A percentile compares a stretch with the other conserved stretches of the same genome.
These are phyloP conservation scores for Diabrotica undecimpunctata DNA, from an alignment of 1,140 invertebrate genomes.

Conservation along the genomic window DNA sequence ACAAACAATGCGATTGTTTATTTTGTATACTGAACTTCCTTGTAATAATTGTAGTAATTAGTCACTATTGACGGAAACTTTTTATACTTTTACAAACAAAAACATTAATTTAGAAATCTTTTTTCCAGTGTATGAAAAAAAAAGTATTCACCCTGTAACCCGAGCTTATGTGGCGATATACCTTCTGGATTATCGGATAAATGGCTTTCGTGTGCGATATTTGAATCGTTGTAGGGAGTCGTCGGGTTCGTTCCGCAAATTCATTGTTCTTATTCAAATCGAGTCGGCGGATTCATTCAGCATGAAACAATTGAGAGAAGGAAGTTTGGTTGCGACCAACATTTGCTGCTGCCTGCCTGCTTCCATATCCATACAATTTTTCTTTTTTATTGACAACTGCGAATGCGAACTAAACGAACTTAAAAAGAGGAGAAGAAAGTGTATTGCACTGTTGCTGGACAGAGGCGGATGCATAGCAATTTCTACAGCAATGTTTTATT, in stretches of 20 bases:
- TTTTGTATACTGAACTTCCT: too few relatives aligned
- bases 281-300: background rate
- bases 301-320: constrained; percentile 5
- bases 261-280: constrained; percentile 17
- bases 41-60: too few relatives aligned
- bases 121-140: too few relatives aligned
- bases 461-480: background rate
- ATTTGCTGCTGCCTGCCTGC: background rate
- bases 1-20: too few relatives aligned
- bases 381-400: constrained; percentile 1
- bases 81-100: too few relatives aligned
- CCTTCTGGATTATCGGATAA: constrained; percentile 1
- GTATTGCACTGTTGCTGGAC: background rate
- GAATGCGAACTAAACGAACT: background rate
- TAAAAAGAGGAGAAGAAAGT: background rate
- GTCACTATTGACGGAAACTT: too few relatives aligned
- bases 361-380: background rate
- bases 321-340: background rate
- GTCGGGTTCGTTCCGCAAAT: constrained; percentile 1
- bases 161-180: background rate
- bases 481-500: too few relatives aligned
- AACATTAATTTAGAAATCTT: too few relatives aligned
- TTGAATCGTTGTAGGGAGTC: background rate
- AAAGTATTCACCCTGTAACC: background rate
- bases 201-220: constrained; percentile 12